Base-by-base conservation (phyloP, 2,797 vertebrate genomes). In the Meriones psammophilus region DNA sequence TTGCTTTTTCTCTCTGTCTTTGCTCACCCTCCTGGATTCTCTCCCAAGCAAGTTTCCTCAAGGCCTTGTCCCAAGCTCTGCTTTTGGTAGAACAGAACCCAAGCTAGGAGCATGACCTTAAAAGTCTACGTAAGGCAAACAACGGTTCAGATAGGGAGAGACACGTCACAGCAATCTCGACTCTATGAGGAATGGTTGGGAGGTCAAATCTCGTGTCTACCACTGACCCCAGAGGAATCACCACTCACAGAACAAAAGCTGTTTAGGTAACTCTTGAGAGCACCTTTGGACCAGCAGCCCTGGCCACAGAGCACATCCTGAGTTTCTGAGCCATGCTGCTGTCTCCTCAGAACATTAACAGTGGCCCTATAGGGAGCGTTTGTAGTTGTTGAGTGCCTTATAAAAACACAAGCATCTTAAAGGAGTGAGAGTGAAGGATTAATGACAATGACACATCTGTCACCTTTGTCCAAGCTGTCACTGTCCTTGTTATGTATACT, bases 351-450 rank as follows among this genome's bases (percentile, higher is more conserved):
- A 89, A 33, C 30, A 7, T 71, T 66, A 68, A 78, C 26, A 78
- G 60, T n/a, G 85, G 64, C 15, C 20, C 69, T 54, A 87, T 62
- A 12, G 39, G 42, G 46, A 88, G 33, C 68, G 33, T 87, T 73
- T 56, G 74, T 85, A 12, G n/a, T 74, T 42, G 74, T 86, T 42
- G 58, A 74, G 15, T 33, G 58, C 1, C 68, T 89, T 50, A 58
- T 39, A 79, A 95, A 68, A 90, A 73, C 58, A 84, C 50, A 36
- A 58, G 5, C 50, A 86, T 50, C 50, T 76, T 88, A 91, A 74
- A 36, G 26, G n/a, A 73, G 56, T 4, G n/a, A 54, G 33, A 5
- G 46, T 9, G 66, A 71, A 69, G 66, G 46, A 33, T 14, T 28
- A 56, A 9, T 73, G 50, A 71, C 13, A 5, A 17, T 24, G 33